These are phyloP conservation scores for Agrotis exclamationis DNA, from an alignment of 2,888 invertebrate genomes.

Conservation along the genomic window DNA sequence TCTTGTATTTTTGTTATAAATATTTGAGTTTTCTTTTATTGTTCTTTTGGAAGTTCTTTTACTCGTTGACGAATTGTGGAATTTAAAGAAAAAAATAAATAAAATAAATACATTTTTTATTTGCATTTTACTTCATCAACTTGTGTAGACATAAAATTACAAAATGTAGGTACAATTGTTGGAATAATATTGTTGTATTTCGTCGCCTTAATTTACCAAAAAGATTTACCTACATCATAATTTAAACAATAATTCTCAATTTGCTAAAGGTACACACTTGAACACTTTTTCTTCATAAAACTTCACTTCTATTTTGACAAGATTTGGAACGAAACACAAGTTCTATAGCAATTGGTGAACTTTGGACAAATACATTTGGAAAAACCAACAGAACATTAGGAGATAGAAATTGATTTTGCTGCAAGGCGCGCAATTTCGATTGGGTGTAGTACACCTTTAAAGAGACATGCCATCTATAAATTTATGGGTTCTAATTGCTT, in stretches of 20 bases:
- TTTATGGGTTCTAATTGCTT: background rate
- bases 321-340: background rate
- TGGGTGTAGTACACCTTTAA: no score
- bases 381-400: background rate
- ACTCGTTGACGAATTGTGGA: no score
- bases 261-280: no score
- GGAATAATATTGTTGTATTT: background rate
- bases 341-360: background rate
- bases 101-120: slow-evolving; percentile 7
- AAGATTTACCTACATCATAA: background rate
- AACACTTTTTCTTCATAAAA: background rate
- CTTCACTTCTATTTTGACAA: slow-evolving; percentile 18
- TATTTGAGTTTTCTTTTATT: slow-evolving; percentile 1
- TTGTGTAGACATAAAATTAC: slow-evolving; percentile 19
- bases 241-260: background rate
- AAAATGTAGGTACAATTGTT: slow-evolving; percentile 2
- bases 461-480: no score
- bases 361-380: slow-evolving; percentile 4
- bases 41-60: no score
- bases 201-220: no score
- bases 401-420: no score
- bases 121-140: slow-evolving; percentile 3
- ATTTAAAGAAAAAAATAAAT: background rate
- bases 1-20: background rate
- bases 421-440: no score